A percentile compares a stretch with the other conserved stretches of the same genome.
phyloP scores from a whole-genome alignment of 2,888 invertebrate genomes.

The Bombylius major region DNA sequence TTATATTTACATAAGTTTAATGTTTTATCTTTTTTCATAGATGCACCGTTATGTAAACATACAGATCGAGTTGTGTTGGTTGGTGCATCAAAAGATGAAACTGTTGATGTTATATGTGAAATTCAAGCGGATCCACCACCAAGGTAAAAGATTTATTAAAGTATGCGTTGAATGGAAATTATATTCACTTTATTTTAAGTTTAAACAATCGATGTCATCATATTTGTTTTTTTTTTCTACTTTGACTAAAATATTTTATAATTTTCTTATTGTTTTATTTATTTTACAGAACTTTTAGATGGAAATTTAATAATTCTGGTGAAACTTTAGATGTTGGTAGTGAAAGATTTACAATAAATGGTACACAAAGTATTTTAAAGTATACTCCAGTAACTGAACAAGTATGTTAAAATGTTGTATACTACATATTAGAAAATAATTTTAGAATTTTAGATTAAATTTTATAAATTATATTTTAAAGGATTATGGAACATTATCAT shows the following conservation, averaged over 20 bases:
- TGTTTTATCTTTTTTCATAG: conserved; percentile 37
- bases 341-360: conserved; percentile 65
- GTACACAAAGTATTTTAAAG: conserved; percentile 56
- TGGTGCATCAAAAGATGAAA: conserved; percentile 79
- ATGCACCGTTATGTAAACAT: conserved; percentile 66
- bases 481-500: conserved; percentile 81
- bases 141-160: conserved; percentile 22
- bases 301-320: conserved; percentile 91
- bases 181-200: no score
- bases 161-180: no score
- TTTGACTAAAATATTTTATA: no score
- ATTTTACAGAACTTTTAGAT: conserved; percentile 58
- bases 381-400: conserved; percentile 50
- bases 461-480: conserved; percentile 9
- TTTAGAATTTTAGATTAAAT: no score
- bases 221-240: no score
- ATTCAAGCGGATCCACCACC: conserved; percentile 88
- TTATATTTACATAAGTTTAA: no score
- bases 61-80: conserved; percentile 66
- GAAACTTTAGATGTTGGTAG: conserved; percentile 74
- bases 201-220: no score
- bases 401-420: conserved; percentile 17
- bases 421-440: conserved; percentile 3
- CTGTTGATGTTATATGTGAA: conserved; percentile 74
- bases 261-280: background rate